Base-by-base conservation (phyloP, 2,888 invertebrate species). In the Eupithecia exiguata region DNA sequence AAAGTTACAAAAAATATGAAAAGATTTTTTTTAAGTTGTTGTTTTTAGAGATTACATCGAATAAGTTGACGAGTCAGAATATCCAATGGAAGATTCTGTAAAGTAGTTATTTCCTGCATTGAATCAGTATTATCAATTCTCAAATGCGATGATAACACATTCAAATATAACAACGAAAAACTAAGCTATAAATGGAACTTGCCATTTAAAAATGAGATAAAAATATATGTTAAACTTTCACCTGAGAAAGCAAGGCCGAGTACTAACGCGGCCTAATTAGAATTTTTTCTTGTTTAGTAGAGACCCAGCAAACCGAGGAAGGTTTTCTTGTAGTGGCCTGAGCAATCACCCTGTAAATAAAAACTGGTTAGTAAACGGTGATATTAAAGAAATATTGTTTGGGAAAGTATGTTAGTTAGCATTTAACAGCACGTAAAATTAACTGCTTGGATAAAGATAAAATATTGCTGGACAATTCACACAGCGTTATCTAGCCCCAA, bases 321-420 rank as follows among this genome's bases (percentile, higher is more conserved):
- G 80, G 97, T 96, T 86, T 97, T 97, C 90, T 97, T 97, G 94
- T 98, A 98, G 87, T 98, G 96, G 40, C 98, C 98, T 68, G 97
- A 97, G 80, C 97, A 97, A 84, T 98, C 98, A 40, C 96, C 97
- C 97, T 97, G 92, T 9, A 85, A 96, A 5, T 36, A 38, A 65
- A 46, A 1, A 65, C n/a, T 43, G 5, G 14, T 65, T 18, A 65
- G 0, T 2, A 38, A 35, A 35, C 49, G 2, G n/a, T 49, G 49
- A 5, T 18, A 46, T 46, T 18, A 0, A 46, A 46, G 0, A 46
- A 46, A 46, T 6, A 10, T 14, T 40, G 1, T 14, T 40, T 12
- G 4, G 12, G 12, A 10, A 40, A 40, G 4, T 3, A 40, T 40
- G 12, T 30, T 4, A 30, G 4, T 14, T 40, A 40, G 40, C 40